Evolutionary conservation across 1,140 invertebrate species (phyloP), one percentile per base, ranked within the genome.

Genomic region (Philopotamus ludificatus): DNA sequence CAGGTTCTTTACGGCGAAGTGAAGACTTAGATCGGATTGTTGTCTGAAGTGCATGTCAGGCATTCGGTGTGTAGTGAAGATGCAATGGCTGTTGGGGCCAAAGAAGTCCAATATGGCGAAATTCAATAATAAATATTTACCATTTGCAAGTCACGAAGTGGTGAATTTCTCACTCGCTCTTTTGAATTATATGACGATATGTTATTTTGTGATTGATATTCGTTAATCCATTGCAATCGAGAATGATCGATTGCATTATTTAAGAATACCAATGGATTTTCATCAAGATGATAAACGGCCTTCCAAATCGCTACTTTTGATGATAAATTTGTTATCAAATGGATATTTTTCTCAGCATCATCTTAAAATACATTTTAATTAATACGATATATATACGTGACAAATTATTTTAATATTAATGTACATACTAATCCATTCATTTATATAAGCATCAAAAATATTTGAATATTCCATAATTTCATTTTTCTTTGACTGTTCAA

Each of bases 381-480:
- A 34, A 34, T 34, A n/a, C 12, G 28, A 4, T 34, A 7, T 12
- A 4, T 34, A 34, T 34, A 7, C 12, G 28, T 34, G 28, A 34
- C 28, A 12, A 34, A 16, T 47, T 47, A 8, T 47, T 47, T 8
- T 47, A 4, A 3, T 9, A 47, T 20, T 15, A 47, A 20, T 9
- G 44, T 47, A 47, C 28, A 47, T 44, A 68, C 67, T 58, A 22
- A 59, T 57, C 67, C 67, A 68, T 3, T 42, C 41, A 41, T 62
- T 53, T 20, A 68, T 20, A 15, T 25, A 44, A 1, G 28, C 26
- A 9, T 57, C 63, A 58, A 68, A 68, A 34, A 45, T 26, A 12
- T 65, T 16, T 3, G 62, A 26, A 3, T 28, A n/a, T 25, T 25
- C 2, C 20, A 42, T 57, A 16, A 62, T n/a, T 10, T 44, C 16